phyloP scores from a whole-genome alignment of 2,113 vertebrate genomes.

The Rhegmatorhina hoffmannsi region DNA sequence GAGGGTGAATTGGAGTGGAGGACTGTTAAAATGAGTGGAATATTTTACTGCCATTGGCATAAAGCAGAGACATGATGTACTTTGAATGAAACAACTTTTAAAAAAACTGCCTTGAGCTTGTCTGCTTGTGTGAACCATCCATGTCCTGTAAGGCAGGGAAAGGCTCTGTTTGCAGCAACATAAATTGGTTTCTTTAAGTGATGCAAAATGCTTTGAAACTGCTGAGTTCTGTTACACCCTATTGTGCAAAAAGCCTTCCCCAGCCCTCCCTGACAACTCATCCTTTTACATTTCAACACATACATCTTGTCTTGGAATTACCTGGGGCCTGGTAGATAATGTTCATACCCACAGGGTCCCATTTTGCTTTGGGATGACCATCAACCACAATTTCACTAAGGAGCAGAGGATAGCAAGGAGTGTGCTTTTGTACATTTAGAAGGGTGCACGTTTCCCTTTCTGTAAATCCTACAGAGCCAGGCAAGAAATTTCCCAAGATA shows the following conservation, averaged over 20 bases:
- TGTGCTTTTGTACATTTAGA: not conserved
- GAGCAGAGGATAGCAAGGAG: not conserved
- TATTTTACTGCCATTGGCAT: not conserved
- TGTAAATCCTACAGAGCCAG: not conserved
- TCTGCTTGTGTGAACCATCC: not conserved
- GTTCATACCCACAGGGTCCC: not conserved
- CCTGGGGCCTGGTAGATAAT: slow-evolving; percentile 13
- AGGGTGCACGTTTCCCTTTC: not conserved
- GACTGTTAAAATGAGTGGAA: slow-evolving; percentile 3
- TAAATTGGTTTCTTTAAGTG: not conserved
- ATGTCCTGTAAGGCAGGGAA: not conserved
- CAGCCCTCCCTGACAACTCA: not conserved
- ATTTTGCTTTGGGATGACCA: not conserved
- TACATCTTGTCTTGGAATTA: slow-evolving; percentile 20
- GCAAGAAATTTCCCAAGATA: not conserved
- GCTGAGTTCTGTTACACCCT: not conserved
- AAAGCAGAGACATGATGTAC: not conserved
- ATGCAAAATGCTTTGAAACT: not conserved
- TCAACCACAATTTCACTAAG: not conserved
- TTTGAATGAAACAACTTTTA: not conserved
- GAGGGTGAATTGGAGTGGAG: not conserved
- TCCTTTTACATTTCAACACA: not conserved
- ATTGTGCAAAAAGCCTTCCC: not conserved
- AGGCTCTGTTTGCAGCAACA: not conserved
- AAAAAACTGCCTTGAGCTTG: not conserved